These are phyloP conservation scores for Enteromius argenteus DNA, from an alignment of 2,797 vertebrate genomes.

Conservation along the genomic window DNA sequence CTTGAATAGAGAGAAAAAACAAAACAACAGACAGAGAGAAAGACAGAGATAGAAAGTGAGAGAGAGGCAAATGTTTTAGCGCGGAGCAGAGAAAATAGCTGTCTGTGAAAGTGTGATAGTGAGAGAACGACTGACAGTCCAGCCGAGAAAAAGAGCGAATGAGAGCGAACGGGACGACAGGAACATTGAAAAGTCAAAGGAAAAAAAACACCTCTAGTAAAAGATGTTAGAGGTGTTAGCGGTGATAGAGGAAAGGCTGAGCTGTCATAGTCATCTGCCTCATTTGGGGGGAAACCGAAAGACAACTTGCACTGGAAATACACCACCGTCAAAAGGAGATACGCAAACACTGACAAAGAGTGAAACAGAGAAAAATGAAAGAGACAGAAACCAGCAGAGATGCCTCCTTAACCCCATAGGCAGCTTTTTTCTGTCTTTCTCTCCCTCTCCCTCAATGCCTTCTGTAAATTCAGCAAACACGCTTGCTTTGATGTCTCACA, in stretches of 20 bases:
- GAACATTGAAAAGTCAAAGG: conserved; percentile 48
- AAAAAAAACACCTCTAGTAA: conserved; percentile 30
- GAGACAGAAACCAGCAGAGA: conserved; percentile 8
- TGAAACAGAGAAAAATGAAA: conserved; percentile 18
- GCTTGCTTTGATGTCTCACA: conserved; percentile 44
- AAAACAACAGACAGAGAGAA: conserved; percentile 25
- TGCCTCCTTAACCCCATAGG: conserved; percentile 9
- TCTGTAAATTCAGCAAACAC: conserved; percentile 38
- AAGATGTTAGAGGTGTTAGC: conserved; percentile 33
- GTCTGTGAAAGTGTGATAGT: conserved; percentile 49
- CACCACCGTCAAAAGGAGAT: conserved; percentile 11
- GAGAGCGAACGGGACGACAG: conserved; percentile 29
- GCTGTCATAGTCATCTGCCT: conserved; percentile 34
- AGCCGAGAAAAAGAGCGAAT: conserved; percentile 30
- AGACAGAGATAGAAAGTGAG: conserved; percentile 3
- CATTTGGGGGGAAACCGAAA: conserved; percentile 37
- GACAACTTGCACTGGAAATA: conserved; percentile 32
- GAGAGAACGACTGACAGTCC: conserved; percentile 46
- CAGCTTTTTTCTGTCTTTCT: conserved; percentile 6
- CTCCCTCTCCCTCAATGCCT: neutral
- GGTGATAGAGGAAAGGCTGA: conserved; percentile 34
- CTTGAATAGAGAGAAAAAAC: conserved; percentile 2
- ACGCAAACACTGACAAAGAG: conserved; percentile 34
- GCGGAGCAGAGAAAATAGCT: conserved; percentile 36
- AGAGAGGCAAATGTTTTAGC: conserved; percentile 37